Percentiles rank a stretch among this genome's conserved stretches.
Evolutionary conservation across 2,797 vertebrate species (phyloP).

Genomic region (Chloroceryle amazona): DNA sequence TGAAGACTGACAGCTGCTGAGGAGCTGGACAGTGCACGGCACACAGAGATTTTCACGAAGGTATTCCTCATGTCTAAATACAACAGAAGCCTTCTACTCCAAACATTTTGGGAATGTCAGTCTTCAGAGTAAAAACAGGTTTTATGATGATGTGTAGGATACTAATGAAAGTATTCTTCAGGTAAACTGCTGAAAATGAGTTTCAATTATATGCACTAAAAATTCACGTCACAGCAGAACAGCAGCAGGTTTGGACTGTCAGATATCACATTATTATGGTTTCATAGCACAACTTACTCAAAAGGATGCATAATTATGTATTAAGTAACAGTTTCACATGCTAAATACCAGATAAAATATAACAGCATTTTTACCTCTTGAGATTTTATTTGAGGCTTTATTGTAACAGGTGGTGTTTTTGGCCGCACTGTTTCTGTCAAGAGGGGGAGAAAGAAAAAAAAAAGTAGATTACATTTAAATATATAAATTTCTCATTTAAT

Average conservation of each 20-base stretch:
- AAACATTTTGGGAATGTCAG: not conserved
- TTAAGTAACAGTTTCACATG: conserved; percentile 22
- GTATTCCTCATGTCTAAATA: not conserved
- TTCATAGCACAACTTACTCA: not conserved
- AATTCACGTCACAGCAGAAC: not conserved
- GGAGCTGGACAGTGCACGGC: not conserved
- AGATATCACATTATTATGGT: not conserved
- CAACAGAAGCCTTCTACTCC: not conserved
- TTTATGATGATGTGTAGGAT: not conserved
- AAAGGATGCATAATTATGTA: not conserved
- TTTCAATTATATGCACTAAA: not conserved
- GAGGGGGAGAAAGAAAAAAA: not conserved
- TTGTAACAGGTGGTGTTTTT: conserved; percentile 83
- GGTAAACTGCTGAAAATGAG: not conserved
- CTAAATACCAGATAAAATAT: conserved; percentile 38
- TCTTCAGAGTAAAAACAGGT: not conserved
- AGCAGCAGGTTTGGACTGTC: not conserved
- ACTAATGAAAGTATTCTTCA: not conserved
- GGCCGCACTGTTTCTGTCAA: conserved; percentile 83
- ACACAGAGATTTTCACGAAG: not conserved
- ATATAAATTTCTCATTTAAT: not conserved
- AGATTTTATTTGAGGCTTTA: conserved; percentile 83
- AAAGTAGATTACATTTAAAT: not conserved
- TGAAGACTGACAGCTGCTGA: not conserved
- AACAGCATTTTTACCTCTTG: conserved; percentile 82